Percentiles rank a stretch among this genome's conserved stretches.
Evolutionary conservation across 2,888 invertebrate species (phyloP).

Genomic region (Danaus chrysippus): DNA sequence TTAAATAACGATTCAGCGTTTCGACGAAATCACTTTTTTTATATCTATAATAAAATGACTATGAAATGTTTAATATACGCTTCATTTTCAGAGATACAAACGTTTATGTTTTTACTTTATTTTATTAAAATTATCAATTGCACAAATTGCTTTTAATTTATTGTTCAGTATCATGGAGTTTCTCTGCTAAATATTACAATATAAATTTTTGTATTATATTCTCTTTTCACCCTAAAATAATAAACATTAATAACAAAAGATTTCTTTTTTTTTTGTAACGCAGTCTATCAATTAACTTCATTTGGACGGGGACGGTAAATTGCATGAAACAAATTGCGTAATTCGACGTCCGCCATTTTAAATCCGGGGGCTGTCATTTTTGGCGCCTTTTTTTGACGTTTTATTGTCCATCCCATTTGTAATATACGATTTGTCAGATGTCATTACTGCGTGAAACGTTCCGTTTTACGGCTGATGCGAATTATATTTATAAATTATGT

Average conservation of each 20-base stretch:
- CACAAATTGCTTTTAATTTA: too few relatives aligned
- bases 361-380: constrained; percentile 53
- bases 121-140: too few relatives aligned
- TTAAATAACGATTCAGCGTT: neutral
- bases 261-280: constrained; percentile 19
- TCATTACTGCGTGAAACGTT: constrained; percentile 24
- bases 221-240: constrained; percentile 11
- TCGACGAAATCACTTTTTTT: constrained; percentile 7
- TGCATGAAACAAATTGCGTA: constrained; percentile 50
- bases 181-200: too few relatives aligned
- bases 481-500: too few relatives aligned
- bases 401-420: constrained; percentile 44
- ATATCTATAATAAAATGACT: constrained; percentile 15
- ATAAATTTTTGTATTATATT: neutral
- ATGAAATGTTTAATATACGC: constrained; percentile 9
- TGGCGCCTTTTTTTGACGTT: constrained; percentile 50
- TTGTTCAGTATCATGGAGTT: too few relatives aligned
- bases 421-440: constrained; percentile 32
- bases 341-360: constrained; percentile 54
- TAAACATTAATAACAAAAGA: constrained; percentile 21
- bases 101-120: too few relatives aligned
- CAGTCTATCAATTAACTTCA: constrained; percentile 44
- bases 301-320: constrained; percentile 46
- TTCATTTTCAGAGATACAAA: neutral
- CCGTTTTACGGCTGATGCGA: constrained; percentile 20